A percentile compares a stretch with the other conserved stretches of the same genome.
phyloP scores from a whole-genome alignment of 2,113 vertebrate genomes.

The Micromys minutus region DNA sequence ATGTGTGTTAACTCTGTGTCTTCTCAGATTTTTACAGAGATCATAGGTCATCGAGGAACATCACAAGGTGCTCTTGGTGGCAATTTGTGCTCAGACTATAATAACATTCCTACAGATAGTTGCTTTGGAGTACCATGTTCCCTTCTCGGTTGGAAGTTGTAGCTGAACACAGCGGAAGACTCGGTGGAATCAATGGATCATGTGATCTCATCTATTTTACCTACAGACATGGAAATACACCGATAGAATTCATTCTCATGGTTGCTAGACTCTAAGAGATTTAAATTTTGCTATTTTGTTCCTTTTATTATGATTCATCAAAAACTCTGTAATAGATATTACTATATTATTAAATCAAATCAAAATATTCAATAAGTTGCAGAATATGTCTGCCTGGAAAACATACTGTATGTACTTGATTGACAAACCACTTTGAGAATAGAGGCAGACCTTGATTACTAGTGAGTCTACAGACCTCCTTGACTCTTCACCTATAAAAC shows the following conservation, averaged over 20 bases:
- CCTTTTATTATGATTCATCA: background rate
- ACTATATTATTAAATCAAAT: background rate
- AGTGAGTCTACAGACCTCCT: background rate
- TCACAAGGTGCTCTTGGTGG: background rate
- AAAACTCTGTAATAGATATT: background rate
- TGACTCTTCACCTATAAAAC: background rate
- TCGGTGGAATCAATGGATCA: background rate
- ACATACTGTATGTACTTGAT: background rate
- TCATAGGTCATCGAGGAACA: background rate
- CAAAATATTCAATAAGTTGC: background rate
- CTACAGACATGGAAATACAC: background rate
- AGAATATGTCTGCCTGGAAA: background rate
- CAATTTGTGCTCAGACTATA: background rate
- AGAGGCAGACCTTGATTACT: background rate
- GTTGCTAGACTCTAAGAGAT: background rate
- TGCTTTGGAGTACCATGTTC: background rate
- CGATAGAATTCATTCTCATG: background rate
- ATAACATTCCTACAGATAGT: background rate
- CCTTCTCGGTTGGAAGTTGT: background rate
- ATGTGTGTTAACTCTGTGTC: too few relatives aligned
- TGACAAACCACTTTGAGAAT: background rate
- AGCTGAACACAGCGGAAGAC: background rate
- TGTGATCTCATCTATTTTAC: background rate
- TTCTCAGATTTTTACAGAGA: background rate
- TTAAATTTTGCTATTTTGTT: background rate